Conservation (phyloP, 1,140 invertebrate species). For the Himalopsyche phryganea region DNA sequence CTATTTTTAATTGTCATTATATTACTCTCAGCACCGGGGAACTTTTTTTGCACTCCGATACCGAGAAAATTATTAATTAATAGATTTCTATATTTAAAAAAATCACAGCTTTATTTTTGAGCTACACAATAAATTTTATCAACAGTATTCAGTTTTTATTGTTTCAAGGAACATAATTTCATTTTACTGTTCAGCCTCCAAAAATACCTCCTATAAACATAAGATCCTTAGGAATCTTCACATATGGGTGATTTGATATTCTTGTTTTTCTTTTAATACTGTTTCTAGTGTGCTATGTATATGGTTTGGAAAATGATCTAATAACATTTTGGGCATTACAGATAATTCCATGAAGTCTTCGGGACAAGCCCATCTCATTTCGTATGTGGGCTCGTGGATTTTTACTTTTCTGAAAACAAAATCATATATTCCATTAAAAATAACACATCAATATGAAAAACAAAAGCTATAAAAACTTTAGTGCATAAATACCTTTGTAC, state of each 20-base stretch:
- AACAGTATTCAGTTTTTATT: neutral
- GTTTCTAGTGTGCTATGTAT: constrained; percentile 63
- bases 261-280: constrained; percentile 55
- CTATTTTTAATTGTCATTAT: neutral
- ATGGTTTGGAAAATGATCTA: constrained; percentile 72
- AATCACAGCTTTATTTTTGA: constrained; percentile 35
- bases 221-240: constrained; percentile 32
- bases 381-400: constrained; percentile 59
- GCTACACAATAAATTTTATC: constrained; percentile 14
- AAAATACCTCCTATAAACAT: neutral
- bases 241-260: constrained; percentile 46
- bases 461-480: no score
- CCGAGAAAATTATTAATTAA: neutral
- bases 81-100: constrained; percentile 8
- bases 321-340: constrained; percentile 72
- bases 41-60: neutral
- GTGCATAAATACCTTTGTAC: no score
- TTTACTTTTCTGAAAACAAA: constrained; percentile 54
- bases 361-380: constrained; percentile 71
- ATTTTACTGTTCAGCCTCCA: neutral
- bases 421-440: no score
- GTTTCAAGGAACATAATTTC: constrained; percentile 17
- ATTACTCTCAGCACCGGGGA: neutral
- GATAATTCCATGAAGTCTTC: constrained; percentile 72
- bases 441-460: no score